A percentile compares a stretch with the other conserved stretches of the same genome.
These are phyloP conservation scores for Hipposideros armiger DNA, from an alignment of 2,113 vertebrate species.

Conservation along the genomic window DNA sequence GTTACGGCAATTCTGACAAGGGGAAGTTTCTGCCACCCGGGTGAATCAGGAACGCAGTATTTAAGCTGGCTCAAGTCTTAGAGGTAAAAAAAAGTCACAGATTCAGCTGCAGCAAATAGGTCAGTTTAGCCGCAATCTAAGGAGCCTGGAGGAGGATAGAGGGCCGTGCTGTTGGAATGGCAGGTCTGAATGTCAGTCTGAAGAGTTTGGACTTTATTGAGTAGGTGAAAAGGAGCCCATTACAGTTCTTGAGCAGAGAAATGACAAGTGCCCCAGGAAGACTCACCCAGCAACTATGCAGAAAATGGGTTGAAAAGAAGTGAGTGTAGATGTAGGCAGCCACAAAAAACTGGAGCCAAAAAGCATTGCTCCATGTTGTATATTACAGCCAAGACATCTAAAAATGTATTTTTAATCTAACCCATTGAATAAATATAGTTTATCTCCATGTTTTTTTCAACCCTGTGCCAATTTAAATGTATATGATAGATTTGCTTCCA, in stretches of 20 bases:
- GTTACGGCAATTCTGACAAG: background rate
- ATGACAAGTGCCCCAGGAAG: background rate
- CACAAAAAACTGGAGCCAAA: background rate
- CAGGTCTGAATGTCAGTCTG: background rate
- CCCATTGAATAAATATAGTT: background rate
- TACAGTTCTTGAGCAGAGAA: background rate
- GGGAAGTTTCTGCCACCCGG: background rate
- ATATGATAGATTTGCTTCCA: background rate
- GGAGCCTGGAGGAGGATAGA: background rate
- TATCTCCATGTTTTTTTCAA: background rate
- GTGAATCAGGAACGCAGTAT: background rate
- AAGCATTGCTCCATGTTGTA: background rate
- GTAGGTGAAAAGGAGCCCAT: background rate
- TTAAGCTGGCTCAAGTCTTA: background rate
- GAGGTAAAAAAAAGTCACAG: background rate
- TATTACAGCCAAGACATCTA: background rate
- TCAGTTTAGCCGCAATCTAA: background rate
- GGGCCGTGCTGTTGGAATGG: background rate
- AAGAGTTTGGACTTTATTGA: background rate
- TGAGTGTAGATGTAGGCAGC: rapidly evolving
- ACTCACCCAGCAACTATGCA: background rate
- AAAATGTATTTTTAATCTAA: background rate
- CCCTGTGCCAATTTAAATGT: background rate
- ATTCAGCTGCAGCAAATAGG: background rate
- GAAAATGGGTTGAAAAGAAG: background rate